These are phyloP conservation scores for Philereme transversata DNA, from an alignment of 2,888 invertebrate genomes.

Conservation along the genomic window DNA sequence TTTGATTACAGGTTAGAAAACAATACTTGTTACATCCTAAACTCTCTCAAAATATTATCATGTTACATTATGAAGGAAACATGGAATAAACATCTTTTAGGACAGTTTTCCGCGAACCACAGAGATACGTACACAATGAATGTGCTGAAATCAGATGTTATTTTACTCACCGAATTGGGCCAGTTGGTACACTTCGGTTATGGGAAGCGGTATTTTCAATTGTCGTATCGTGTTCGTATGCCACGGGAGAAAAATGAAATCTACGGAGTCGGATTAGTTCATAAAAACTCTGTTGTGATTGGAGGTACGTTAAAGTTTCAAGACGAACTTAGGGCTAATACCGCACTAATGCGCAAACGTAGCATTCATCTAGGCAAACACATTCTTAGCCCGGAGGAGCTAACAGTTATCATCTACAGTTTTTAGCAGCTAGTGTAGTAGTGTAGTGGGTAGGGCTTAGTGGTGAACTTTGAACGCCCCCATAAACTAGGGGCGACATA, in stretches of 20 bases:
- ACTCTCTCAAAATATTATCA: constrained; percentile 34
- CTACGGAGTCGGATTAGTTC: constrained; percentile 40
- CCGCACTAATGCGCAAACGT: too few species aligned
- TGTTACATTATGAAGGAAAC: constrained; percentile 1
- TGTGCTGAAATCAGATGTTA: constrained; percentile 41
- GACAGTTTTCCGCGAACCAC: constrained; percentile 41
- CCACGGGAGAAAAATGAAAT: neutral
- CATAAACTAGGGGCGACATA: too few species aligned
- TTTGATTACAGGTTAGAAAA: constrained; percentile 45
- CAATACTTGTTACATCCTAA: constrained; percentile 44
- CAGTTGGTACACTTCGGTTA: constrained; percentile 7
- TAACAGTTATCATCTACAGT: too few species aligned
- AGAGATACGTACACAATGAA: constrained; percentile 36
- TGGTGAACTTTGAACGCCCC: too few species aligned
- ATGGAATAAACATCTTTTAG: constrained; percentile 38
- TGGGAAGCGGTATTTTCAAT: constrained; percentile 30
- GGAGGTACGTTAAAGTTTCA: too few species aligned
- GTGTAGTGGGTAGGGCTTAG: too few species aligned
- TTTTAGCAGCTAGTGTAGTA: too few species aligned
- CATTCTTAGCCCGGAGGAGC: too few species aligned
- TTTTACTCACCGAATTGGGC: constrained; percentile 48
- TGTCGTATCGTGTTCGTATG: constrained; percentile 10
- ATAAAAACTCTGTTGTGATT: constrained; percentile 34
- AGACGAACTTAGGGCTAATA: too few species aligned
- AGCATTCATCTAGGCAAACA: too few species aligned